Percentiles rank a stretch among this genome's conserved stretches.
These are phyloP conservation scores for Dendrolimus punctatus DNA, from an alignment of 1,140 invertebrate species.

Conservation along the genomic window DNA sequence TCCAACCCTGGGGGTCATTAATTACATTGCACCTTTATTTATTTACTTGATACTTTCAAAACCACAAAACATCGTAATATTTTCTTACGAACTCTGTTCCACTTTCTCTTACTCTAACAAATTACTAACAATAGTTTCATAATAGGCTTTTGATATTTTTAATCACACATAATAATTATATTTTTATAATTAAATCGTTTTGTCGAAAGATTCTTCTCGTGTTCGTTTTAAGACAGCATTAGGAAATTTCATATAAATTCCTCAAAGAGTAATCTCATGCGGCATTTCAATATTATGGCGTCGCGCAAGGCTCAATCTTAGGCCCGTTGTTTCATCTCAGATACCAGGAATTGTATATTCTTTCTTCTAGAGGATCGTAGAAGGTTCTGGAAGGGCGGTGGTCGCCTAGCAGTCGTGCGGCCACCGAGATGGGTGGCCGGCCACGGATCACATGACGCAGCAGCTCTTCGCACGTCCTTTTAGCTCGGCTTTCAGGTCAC, in stretches of 20 bases:
- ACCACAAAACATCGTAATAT: slow-evolving; percentile 8
- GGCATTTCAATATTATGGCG: slow-evolving; percentile 8
- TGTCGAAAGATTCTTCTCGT: neutral
- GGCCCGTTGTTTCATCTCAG: slow-evolving; percentile 27
- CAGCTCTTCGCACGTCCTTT: slow-evolving; percentile 73
- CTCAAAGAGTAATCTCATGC: too few species aligned
- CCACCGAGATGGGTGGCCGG: slow-evolving; percentile 69
- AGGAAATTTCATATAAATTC: too few species aligned
- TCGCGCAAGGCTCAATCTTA: slow-evolving; percentile 32
- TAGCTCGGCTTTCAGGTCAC: slow-evolving; percentile 72
- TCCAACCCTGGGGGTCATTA: slow-evolving; percentile 46
- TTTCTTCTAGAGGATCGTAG: slow-evolving; percentile 20
- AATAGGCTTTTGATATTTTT: slow-evolving; percentile 14
- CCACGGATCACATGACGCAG: slow-evolving; percentile 73
- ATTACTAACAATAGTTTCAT: slow-evolving; percentile 9
- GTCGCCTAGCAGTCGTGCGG: slow-evolving; percentile 64
- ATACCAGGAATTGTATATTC: slow-evolving; percentile 16
- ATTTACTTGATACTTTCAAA: slow-evolving; percentile 23
- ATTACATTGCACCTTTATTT: slow-evolving; percentile 46
- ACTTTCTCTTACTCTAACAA: slow-evolving; percentile 18
- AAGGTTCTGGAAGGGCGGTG: slow-evolving; percentile 33
- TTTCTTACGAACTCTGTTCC: slow-evolving; percentile 48
- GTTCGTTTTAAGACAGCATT: too few species aligned
- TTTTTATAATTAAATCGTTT: slow-evolving; percentile 8
- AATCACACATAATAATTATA: slow-evolving; percentile 12